Percentiles rank a stretch among this genome's conserved stretches.
Conservation (phyloP, 2,888 invertebrate species). For the Congeria kusceri region DNA sequence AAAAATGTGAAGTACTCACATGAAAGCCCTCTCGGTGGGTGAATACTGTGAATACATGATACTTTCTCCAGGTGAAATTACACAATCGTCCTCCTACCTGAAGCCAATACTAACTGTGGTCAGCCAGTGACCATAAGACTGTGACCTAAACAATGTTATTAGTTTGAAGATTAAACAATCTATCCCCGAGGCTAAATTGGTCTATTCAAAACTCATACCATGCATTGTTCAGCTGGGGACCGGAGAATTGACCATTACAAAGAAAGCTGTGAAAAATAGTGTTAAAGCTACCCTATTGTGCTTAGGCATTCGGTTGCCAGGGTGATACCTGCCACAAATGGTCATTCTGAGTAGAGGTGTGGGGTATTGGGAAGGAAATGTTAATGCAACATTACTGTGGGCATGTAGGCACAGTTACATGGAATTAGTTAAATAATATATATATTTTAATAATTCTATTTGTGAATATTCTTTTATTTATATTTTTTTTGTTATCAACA, state of each 20-base stretch:
- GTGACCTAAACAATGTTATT: constrained; percentile 38
- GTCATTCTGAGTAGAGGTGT: constrained; percentile 40
- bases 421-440: no score
- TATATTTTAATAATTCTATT: no score
- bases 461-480: no score
- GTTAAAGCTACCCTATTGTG: constrained; percentile 35
- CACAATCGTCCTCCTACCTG: background rate
- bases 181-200: constrained; percentile 15
- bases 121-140: background rate
- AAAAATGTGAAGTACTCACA: background rate
- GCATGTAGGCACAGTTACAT: no score
- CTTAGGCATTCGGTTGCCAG: constrained; percentile 24
- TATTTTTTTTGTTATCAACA: no score
- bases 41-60: background rate
- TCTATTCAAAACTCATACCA: constrained; percentile 32
- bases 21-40: background rate
- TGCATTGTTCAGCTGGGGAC: constrained; percentile 31
- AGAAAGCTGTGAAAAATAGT: constrained; percentile 58
- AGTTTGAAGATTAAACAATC: constrained; percentile 35
- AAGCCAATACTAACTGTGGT: background rate
- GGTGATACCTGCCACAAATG: constrained; percentile 32
- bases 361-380: no score
- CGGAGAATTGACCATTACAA: constrained; percentile 35
- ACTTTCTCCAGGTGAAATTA: background rate
- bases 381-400: no score